phyloP scores from a whole-genome alignment of 2,797 vertebrate species.

The Myoxocephalus aenaeus region DNA sequence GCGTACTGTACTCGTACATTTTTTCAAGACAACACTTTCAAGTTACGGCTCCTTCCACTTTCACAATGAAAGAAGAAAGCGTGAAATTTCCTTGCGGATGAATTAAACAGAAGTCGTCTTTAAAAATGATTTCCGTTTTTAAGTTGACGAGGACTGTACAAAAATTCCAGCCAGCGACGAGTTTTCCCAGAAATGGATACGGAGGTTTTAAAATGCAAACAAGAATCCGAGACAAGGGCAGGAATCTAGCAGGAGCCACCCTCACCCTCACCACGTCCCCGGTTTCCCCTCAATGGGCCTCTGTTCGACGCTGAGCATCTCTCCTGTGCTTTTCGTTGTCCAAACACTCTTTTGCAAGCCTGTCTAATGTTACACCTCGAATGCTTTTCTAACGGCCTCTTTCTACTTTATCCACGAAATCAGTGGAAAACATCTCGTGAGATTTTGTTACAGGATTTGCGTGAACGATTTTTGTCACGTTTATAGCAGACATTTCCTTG shows the following conservation, averaged over 20 bases:
- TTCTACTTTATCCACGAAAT: conserved; percentile 69
- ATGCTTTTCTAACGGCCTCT: conserved; percentile 72
- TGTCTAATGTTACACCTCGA: conserved; percentile 74
- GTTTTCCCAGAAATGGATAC: not conserved
- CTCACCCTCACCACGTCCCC: conserved; percentile 21
- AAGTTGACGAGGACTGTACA: not conserved
- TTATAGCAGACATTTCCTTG: conserved; percentile 44
- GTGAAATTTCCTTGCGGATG: no score
- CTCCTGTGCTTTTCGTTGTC: conserved; percentile 69
- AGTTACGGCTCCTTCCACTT: no score
- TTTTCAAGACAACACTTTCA: no score
- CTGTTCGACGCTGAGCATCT: conserved; percentile 53
- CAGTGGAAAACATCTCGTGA: conserved; percentile 64
- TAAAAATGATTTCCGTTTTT: not conserved
- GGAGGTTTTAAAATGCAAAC: conserved; percentile 10
- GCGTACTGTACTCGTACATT: no score
- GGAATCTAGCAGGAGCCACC: conserved; percentile 26
- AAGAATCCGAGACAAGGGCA: conserved; percentile 12
- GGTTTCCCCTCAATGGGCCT: conserved; percentile 52
- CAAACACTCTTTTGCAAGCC: conserved; percentile 72
- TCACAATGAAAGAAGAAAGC: no score
- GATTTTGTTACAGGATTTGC: conserved; percentile 66
- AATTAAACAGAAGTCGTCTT: no score
- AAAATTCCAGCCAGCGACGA: not conserved
- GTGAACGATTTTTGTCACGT: conserved; percentile 60